Evolutionary conservation across 2,113 vertebrate species (phyloP), one percentile per base, ranked within the genome.

Genomic region (Pholis gunnellus): DNA sequence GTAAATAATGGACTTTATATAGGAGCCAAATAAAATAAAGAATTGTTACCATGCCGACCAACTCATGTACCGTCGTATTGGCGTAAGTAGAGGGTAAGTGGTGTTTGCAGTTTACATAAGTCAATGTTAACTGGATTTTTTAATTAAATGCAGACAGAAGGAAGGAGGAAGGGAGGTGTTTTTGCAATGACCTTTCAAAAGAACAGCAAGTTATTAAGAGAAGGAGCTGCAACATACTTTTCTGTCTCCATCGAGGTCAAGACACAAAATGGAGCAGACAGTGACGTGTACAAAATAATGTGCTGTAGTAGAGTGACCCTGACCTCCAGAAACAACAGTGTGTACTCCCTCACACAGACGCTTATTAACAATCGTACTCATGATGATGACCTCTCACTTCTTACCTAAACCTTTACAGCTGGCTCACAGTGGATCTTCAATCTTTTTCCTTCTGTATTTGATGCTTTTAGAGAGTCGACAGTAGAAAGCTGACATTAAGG

Each of bases 91-190:
- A 71, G 18, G 52, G 44, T 42, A 5, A 34, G 54, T 15, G 9
- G 14, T 46, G 48, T 61, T 20, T 56, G 17, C 20, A 14, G 36
- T 29, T 68, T 5, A 18, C 36, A 4, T 48, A 25, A 59, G 10
- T 69, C 44, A 65, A 29, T 25, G 17, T 78, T 20, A 75, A 3
- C 27, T 64, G 20, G 9, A 68, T 25, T 71, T 85, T 65, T 40
- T 48, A 70, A 0, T 75, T 31, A 4, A 42, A 46, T 22, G 40
- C 15, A 31, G 18, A 34, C 20, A 48, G 22, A 13, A 54, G 3
- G 9, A 44, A 36, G 56, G 46, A 64, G 11, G 11, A 36, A 27
- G 2, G 40, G 10, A 0, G 44, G 15, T 13, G 40, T 14, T 15
- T 64, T 25, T 71, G 46, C 22, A 29, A 25, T 25, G 31, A 50